A percentile compares a stretch with the other conserved stretches of the same genome.
Evolutionary conservation across 2,888 invertebrate genomes (phyloP).

Genomic region (Sturmia bella): DNA sequence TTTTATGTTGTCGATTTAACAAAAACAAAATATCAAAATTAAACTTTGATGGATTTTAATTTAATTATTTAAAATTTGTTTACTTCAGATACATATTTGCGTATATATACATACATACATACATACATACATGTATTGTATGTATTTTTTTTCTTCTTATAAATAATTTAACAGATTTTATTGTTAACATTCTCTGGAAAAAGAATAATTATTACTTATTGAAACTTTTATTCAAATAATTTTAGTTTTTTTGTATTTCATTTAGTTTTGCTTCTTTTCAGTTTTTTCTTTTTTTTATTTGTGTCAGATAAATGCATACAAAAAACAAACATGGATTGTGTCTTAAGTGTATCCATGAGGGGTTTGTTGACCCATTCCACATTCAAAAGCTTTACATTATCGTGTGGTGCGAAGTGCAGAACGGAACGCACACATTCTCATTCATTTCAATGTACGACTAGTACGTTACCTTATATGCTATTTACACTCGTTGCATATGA

Average conservation of each 20-base stretch:
- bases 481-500: slow-evolving; percentile 23
- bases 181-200: too few species aligned
- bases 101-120: too few species aligned
- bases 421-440: neutral
- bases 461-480: slow-evolving; percentile 22
- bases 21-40: too few species aligned
- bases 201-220: too few species aligned
- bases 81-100: too few species aligned
- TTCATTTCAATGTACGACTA: slow-evolving; percentile 31
- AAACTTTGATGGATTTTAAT: too few species aligned
- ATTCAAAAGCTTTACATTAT: slow-evolving; percentile 48
- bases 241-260: slow-evolving; percentile 8
- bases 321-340: slow-evolving; percentile 47
- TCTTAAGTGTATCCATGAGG: slow-evolving; percentile 71
- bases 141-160: too few species aligned
- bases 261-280: slow-evolving; percentile 16
- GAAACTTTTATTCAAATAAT: neutral
- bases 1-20: too few species aligned
- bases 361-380: slow-evolving; percentile 72
- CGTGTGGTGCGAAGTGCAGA: slow-evolving; percentile 39
- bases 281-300: slow-evolving; percentile 10
- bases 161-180: too few species aligned
- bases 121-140: neutral
- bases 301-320: slow-evolving; percentile 15
- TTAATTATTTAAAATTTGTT: too few species aligned